A percentile compares a stretch with the other conserved stretches of the same genome.
Evolutionary conservation across 2,888 invertebrate species (phyloP).

Genomic region (Venusia cambrica): DNA sequence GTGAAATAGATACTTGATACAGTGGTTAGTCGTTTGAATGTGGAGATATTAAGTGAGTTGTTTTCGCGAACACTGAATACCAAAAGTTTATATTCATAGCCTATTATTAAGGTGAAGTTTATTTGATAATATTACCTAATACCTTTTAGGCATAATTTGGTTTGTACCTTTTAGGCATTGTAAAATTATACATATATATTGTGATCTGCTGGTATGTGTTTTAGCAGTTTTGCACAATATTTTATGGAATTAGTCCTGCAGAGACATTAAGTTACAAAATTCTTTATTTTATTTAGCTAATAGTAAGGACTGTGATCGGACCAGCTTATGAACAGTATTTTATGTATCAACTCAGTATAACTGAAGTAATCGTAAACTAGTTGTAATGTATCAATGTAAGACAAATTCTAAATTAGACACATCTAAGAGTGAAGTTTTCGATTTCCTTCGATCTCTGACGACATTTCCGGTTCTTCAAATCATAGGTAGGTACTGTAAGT

Average conservation of each 20-base stretch:
- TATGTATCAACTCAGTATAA: slow-evolving; percentile 62
- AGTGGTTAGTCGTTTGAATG: slow-evolving; percentile 15
- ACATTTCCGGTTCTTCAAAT: slow-evolving; percentile 28
- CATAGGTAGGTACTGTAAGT: slow-evolving; percentile 14
- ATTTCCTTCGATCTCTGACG: slow-evolving; percentile 42
- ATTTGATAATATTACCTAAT: slow-evolving; percentile 10
- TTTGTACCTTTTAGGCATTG: slow-evolving; percentile 38
- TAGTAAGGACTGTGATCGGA: slow-evolving; percentile 56
- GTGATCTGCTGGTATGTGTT: slow-evolving; percentile 54
- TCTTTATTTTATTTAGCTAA: slow-evolving; percentile 62
- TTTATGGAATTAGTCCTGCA: slow-evolving; percentile 17
- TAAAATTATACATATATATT: slow-evolving; percentile 40
- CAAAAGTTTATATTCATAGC: slow-evolving; percentile 20
- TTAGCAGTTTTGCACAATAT: slow-evolving; percentile 42
- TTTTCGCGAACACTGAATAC: slow-evolving; percentile 17
- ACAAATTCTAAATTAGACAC: slow-evolving; percentile 50
- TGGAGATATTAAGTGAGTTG: slow-evolving; percentile 3
- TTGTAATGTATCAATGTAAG: slow-evolving; percentile 40
- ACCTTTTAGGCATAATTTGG: slow-evolving; percentile 39
- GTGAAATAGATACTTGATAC: slow-evolving; percentile 30
- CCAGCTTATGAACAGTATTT: slow-evolving; percentile 61
- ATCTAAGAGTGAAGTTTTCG: slow-evolving; percentile 35
- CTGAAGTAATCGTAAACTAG: slow-evolving; percentile 51
- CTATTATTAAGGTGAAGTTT: slow-evolving; percentile 15
- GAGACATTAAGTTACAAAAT: slow-evolving; percentile 52